Base-by-base conservation (phyloP, 2,113 vertebrate species). In the Canis aureus region DNA sequence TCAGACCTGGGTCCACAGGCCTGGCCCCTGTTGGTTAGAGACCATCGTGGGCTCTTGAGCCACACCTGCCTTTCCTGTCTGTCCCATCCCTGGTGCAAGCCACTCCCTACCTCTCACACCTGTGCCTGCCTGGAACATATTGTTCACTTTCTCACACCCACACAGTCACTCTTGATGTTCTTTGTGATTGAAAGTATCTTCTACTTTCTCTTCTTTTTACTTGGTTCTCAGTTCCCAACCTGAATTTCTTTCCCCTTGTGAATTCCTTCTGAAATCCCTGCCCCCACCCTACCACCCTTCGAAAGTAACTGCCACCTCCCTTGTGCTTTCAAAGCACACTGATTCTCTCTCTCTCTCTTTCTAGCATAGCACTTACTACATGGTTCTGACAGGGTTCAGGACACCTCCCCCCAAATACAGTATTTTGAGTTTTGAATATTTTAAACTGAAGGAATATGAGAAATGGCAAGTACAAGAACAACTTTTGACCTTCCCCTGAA, bases 401-500 rank as follows among this genome's bases (percentile, higher is more conserved):
- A 82, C n/a, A 57, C 3, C 76, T 49, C 10, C 29, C 57, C 57
- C 16, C 35, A 11, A 82, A 82, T 25, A 17, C 49, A 62, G 76
- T 29, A 35, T 10, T 2, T 82, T 76, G 84, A 11, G 29, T 55
- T 57, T 17, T 49, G 35, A 82, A 57, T 79, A 59, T 95, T 35
- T 66, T 59, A 74, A 27, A 12, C 35, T 57, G 43, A 87, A 96
- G 20, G 43, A 49, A 57, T 57, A 32, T 66, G 49, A 92, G 64
- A 89, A 95, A 64, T n/a, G 38, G 35, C 29, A 64, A 71, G 23
- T 23, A 10, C 17, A 53, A 25, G 57, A 79, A 51, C 38, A 84
- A 92, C 43, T n/a, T 79, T 71, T 73, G 74, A 62, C 32, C 43
- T 92, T 86, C 5, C 35, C 64, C 53, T 87, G 53, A 73, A 92